These are phyloP conservation scores for Ectemnius lituratus DNA, from an alignment of 2,888 invertebrate species.

Conservation along the genomic window DNA sequence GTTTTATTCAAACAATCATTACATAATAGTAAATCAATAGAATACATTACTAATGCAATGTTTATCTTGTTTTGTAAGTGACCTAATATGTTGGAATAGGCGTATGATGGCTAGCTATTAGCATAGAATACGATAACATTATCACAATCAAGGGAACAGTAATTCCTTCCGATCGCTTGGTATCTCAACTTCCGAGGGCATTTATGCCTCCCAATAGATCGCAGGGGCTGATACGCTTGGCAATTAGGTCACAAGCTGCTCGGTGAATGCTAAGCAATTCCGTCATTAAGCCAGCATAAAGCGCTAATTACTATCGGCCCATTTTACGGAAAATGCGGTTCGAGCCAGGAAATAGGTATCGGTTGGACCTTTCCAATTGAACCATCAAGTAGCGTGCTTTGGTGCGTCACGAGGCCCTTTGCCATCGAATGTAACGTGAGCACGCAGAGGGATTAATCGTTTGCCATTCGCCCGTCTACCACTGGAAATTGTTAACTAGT, in stretches of 20 bases:
- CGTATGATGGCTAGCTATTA: no score
- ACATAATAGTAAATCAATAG: no score
- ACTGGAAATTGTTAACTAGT: no score
- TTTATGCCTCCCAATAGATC: conserved; percentile 36
- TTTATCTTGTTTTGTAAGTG: no score
- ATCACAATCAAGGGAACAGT: conserved; percentile 2
- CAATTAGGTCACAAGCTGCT: conserved; percentile 39
- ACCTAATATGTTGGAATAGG: no score
- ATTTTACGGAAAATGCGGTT: conserved; percentile 1
- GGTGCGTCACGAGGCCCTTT: not conserved
- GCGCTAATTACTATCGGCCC: conserved; percentile 14
- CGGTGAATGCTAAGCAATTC: conserved; percentile 24
- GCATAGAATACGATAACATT: no score
- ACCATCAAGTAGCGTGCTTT: not conserved
- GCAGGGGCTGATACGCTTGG: conserved; percentile 18
- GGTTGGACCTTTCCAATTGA: no score
- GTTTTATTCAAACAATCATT: no score
- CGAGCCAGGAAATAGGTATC: not conserved
- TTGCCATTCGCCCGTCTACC: no score
- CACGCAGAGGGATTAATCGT: no score
- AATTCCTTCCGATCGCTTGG: conserved; percentile 25
- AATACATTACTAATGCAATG: no score
- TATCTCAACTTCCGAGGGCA: conserved; percentile 5
- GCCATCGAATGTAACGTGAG: no score
- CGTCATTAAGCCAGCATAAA: conserved; percentile 22